phyloP scores from a whole-genome alignment of 2,113 vertebrate genomes.

The Apteryx owenii region DNA sequence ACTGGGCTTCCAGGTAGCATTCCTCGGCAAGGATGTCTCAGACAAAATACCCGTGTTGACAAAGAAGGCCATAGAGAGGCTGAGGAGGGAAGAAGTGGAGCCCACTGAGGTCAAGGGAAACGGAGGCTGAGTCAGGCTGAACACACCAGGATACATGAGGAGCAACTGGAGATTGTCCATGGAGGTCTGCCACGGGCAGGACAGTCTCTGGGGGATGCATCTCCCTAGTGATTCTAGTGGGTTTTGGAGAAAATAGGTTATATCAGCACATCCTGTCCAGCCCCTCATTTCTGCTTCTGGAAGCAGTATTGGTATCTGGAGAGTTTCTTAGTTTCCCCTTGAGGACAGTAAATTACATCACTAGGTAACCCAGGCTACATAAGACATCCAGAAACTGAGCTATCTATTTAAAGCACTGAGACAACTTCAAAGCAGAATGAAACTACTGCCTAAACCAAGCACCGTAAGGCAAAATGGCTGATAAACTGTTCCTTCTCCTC shows the following conservation, averaged over 20 bases:
- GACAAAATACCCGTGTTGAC: background rate
- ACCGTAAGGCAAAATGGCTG: background rate
- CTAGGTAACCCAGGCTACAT: background rate
- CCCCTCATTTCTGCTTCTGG: background rate
- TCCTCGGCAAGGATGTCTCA: background rate
- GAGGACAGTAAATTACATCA: background rate
- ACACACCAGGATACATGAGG: background rate
- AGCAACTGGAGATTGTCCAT: background rate
- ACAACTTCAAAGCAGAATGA: background rate
- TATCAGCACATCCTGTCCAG: too few relatives aligned
- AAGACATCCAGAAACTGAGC: background rate
- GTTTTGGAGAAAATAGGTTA: background rate
- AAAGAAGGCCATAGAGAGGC: background rate
- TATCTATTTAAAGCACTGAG: fast-evolving
- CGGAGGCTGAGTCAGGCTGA: background rate
- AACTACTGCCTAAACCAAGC: background rate
- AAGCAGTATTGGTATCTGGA: background rate
- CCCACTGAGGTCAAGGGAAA: background rate
- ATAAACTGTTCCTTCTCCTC: background rate
- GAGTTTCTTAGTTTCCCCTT: background rate
- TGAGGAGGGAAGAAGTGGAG: background rate
- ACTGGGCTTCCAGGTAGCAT: background rate
- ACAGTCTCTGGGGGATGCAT: background rate
- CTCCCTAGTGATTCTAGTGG: background rate
- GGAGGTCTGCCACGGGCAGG: fast-evolving